Percentiles rank a stretch among this genome's conserved stretches.
These are phyloP conservation scores for Rousettus madagascariensis DNA, from an alignment of 2,797 vertebrate species.

Conservation along the genomic window DNA sequence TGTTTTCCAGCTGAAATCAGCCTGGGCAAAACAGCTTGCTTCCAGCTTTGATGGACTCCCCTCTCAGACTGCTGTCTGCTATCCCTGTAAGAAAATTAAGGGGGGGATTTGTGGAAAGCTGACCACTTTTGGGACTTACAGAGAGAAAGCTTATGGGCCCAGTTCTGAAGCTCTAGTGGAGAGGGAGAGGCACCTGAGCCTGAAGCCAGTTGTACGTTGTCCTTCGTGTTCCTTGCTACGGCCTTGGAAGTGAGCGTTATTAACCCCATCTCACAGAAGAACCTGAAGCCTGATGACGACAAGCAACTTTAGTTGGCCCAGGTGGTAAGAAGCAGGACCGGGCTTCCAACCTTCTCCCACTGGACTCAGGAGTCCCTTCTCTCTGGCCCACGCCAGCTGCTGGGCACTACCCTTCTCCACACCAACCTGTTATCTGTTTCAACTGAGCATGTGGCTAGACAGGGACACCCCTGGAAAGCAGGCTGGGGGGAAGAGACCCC, in stretches of 20 bases:
- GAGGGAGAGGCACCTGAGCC: neutral
- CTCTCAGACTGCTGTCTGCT: neutral
- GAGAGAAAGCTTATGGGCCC: neutral
- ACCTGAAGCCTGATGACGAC: neutral
- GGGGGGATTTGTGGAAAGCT: neutral
- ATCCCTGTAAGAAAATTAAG: neutral
- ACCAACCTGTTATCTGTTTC: neutral
- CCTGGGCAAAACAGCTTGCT: neutral
- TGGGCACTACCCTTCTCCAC: neutral
- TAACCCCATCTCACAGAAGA: neutral
- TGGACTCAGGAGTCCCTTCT: neutral
- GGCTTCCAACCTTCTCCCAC: neutral
- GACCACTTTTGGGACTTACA: neutral
- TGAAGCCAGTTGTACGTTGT: rapidly evolving
- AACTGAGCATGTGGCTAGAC: neutral
- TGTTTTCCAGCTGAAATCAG: slow-evolving; percentile 51
- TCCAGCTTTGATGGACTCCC: neutral
- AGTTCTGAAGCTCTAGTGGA: neutral
- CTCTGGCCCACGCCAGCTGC: neutral
- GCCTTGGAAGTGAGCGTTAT: neutral
- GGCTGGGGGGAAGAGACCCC: neutral
- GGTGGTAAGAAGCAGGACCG: neutral
- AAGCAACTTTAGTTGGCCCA: neutral
- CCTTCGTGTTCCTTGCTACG: neutral
- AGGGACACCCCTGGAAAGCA: neutral